A percentile compares a stretch with the other conserved stretches of the same genome.
These are phyloP conservation scores for Ips nitidus DNA, from an alignment of 1,140 invertebrate species.

Conservation along the genomic window DNA sequence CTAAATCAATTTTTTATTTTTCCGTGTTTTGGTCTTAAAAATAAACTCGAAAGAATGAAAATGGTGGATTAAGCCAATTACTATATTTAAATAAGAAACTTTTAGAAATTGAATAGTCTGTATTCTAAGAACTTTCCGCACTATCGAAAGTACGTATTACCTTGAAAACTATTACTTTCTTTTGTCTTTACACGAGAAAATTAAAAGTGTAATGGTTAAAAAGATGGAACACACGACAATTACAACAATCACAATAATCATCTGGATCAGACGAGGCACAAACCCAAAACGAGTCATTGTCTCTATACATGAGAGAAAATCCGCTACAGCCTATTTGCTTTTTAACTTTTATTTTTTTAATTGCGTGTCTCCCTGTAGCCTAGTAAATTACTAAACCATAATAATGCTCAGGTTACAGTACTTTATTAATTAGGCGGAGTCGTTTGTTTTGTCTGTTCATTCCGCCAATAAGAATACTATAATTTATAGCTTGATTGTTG, in stretches of 20 bases:
- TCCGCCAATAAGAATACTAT: not conserved
- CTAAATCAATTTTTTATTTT: no score
- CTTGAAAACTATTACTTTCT: not conserved
- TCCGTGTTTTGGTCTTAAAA: no score
- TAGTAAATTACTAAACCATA: conserved; percentile 14
- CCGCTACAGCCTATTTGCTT: conserved; percentile 12
- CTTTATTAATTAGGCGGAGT: conserved; percentile 13
- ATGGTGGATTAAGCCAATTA: no score
- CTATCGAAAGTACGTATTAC: no score
- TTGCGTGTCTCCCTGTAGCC: conserved; percentile 9
- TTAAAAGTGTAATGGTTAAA: not conserved
- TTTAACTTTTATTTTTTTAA: conserved; percentile 21
- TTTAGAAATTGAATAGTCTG: no score
- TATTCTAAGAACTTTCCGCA: no score
- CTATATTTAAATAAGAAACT: no score
- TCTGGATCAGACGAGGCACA: not conserved
- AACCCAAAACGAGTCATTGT: not conserved
- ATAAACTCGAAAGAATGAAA: no score
- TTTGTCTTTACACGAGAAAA: not conserved
- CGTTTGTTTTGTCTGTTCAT: not conserved
- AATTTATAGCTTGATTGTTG: not conserved
- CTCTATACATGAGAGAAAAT: conserved; percentile 2
- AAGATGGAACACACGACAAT: not conserved
- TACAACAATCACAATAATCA: not conserved
- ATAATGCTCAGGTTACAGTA: not conserved